Conservation (phyloP, 2,113 vertebrate species). For the Indri indri region DNA sequence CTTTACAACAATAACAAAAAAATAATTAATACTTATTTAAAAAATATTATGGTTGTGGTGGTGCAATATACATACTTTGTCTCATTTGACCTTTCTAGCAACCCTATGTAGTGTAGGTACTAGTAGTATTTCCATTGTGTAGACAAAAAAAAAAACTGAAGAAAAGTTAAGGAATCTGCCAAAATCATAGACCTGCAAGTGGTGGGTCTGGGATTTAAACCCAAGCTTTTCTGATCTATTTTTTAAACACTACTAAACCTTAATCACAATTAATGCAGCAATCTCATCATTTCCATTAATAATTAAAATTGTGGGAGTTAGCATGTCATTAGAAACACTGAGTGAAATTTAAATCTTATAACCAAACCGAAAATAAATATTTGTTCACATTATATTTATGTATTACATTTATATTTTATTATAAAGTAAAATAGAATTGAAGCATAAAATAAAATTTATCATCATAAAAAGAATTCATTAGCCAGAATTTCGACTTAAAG, state of each 20-base stretch:
- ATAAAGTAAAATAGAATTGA: slow-evolving; percentile 9
- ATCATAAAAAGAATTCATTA: slow-evolving; percentile 20
- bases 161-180: background rate
- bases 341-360: background rate
- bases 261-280: background rate
- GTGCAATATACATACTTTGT: background rate
- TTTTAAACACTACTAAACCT: background rate
- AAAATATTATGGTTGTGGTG: background rate
- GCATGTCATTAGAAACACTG: background rate
- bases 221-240: background rate
- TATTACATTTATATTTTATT: background rate
- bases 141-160: background rate
- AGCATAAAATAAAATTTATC: slow-evolving; percentile 22
- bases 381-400: background rate
- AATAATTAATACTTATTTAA: background rate
- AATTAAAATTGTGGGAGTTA: background rate
- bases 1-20: background rate
- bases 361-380: slow-evolving; percentile 13
- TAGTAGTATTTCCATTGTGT: background rate
- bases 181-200: background rate
- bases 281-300: background rate
- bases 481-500: background rate
- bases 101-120: too few relatives aligned
- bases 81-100: background rate
- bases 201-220: background rate